Evolutionary conservation across 2,113 vertebrate genomes (phyloP).

Genomic region (Spheniscus mendiculus): DNA sequence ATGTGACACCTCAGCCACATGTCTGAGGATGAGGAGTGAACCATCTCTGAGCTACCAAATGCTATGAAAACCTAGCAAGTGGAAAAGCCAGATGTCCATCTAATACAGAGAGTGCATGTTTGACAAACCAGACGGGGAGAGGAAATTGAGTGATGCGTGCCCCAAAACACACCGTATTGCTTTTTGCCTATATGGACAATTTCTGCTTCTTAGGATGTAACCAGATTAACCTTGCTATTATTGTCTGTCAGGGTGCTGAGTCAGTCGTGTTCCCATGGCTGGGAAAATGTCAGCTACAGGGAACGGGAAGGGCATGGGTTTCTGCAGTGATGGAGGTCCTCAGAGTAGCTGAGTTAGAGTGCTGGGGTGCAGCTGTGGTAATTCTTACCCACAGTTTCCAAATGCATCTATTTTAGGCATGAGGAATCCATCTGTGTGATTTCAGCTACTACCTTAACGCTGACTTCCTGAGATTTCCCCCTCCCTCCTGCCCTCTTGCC

Average conservation of each 20-base stretch:
- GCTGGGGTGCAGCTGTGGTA: neutral
- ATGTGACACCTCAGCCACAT: neutral
- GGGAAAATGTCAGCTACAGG: neutral
- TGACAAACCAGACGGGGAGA: neutral
- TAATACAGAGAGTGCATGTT: neutral
- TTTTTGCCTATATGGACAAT: neutral
- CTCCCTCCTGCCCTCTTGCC: neutral
- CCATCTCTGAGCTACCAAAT: neutral
- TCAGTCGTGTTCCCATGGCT: neutral
- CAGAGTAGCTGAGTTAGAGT: neutral
- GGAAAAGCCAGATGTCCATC: neutral
- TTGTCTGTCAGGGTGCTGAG: neutral
- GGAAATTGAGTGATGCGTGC: neutral
- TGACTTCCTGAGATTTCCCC: neutral
- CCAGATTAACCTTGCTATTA: conserved; percentile 26
- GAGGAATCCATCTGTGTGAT: neutral
- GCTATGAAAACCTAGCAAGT: neutral
- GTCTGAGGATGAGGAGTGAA: neutral
- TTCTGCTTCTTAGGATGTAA: neutral
- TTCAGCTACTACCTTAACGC: neutral
- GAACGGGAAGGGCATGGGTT: neutral
- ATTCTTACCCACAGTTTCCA: neutral
- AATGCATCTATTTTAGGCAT: neutral
- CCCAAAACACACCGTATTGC: neutral
- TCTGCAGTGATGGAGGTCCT: neutral